A percentile compares a stretch with the other conserved stretches of the same genome.
Conservation (phyloP, 2,113 vertebrate genomes). For the Haemorhous mexicanus region DNA sequence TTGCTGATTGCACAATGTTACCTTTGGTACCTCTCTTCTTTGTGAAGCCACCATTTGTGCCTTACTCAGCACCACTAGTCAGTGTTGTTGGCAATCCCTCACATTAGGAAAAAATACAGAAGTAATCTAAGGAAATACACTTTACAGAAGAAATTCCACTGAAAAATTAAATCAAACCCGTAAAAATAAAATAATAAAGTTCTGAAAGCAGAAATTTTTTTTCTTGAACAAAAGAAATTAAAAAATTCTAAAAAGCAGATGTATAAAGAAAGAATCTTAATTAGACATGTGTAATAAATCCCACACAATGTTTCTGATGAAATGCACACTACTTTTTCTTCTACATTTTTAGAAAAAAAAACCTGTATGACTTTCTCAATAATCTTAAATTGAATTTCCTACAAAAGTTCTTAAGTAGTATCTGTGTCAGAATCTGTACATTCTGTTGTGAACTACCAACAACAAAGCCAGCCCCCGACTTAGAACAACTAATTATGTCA, state of each 20-base stretch:
- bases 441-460: not conserved
- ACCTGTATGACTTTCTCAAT: not conserved
- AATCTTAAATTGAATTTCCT: not conserved
- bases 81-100: not conserved
- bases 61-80: not conserved
- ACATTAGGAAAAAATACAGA: not conserved
- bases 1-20: not conserved
- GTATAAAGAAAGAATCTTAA: not conserved
- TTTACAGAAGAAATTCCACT: not conserved
- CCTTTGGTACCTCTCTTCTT: not conserved
- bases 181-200: not conserved
- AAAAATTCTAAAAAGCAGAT: not conserved
- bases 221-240: not conserved
- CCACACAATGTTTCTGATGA: not conserved
- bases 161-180: not conserved
- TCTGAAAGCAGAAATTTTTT: not conserved
- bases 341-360: not conserved
- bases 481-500: not conserved
- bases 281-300: not conserved
- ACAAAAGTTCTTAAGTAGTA: not conserved
- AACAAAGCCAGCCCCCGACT: not conserved
- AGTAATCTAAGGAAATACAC: not conserved
- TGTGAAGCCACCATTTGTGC: not conserved
- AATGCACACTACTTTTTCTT: not conserved
- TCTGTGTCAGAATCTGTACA: not conserved